Percentiles rank a stretch among this genome's conserved stretches.
These are phyloP conservation scores for Larimichthys crocea DNA, from an alignment of 2,113 vertebrate genomes.

Conservation along the genomic window DNA sequence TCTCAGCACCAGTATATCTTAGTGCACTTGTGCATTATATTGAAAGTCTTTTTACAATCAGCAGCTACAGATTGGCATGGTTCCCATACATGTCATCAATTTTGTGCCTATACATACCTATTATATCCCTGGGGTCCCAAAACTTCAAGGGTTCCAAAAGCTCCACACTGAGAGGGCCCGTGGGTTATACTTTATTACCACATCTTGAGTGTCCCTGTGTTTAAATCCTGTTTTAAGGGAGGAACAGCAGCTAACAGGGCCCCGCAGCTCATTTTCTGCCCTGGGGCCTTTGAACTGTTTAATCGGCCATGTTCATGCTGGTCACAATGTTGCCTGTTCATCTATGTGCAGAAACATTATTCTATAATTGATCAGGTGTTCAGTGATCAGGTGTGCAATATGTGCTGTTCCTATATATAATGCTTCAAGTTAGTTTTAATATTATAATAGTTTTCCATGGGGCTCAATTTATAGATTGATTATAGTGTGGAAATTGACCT, in stretches of 20 bases:
- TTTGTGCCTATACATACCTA: neutral
- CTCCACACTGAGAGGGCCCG: neutral
- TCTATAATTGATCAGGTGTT: neutral
- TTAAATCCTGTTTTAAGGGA: neutral
- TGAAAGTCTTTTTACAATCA: neutral
- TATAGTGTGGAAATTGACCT: neutral
- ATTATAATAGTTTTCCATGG: neutral
- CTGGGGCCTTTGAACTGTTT: neutral
- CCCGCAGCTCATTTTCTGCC: neutral
- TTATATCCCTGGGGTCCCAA: neutral
- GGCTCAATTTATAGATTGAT: neutral
- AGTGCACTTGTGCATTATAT: neutral
- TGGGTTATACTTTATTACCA: neutral
- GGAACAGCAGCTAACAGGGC: neutral
- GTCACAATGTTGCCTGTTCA: slow-evolving; percentile 13
- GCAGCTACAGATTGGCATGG: neutral
- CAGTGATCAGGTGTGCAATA: neutral
- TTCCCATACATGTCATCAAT: neutral
- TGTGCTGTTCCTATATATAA: neutral
- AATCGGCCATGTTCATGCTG: neutral
- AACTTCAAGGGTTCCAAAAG: slow-evolving; percentile 1
- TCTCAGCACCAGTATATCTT: neutral
- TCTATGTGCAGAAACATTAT: neutral
- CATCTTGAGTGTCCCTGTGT: neutral
- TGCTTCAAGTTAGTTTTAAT: neutral